Percentiles rank a stretch among this genome's conserved stretches.
Evolutionary conservation across 2,888 invertebrate species (phyloP).

Genomic region (Cantharis flavilabris): DNA sequence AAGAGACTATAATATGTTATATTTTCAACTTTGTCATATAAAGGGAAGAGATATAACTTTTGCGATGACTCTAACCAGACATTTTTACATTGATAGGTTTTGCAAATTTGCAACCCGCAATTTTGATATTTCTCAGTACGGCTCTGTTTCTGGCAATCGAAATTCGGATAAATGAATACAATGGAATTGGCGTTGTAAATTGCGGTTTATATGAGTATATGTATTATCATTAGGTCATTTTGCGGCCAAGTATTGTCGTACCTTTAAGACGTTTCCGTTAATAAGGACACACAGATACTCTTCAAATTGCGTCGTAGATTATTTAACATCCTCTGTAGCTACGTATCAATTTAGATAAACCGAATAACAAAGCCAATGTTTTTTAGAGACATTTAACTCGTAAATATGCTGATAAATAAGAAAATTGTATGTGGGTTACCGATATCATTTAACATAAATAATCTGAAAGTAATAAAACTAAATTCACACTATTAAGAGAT

Average conservation of each 20-base stretch:
- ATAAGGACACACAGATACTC: not conserved
- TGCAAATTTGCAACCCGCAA: not conserved
- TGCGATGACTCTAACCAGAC: no score
- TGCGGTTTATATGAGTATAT: not conserved
- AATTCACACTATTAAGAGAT: not conserved
- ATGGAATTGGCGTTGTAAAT: not conserved
- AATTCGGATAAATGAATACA: not conserved
- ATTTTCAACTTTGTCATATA: not conserved
- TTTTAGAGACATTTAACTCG: conserved; percentile 2
- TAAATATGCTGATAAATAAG: conserved; percentile 4
- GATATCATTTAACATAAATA: not conserved
- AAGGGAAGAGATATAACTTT: not conserved
- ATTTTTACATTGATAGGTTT: no score
- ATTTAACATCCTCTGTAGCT: conserved; percentile 10
- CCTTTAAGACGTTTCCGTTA: conserved; percentile 10
- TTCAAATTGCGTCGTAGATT: conserved; percentile 13
- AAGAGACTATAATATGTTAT: not conserved
- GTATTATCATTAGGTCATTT: not conserved
- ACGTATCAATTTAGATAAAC: conserved; percentile 9
- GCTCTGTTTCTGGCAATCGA: not conserved
- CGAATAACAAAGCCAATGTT: conserved; percentile 7
- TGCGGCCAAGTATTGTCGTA: conserved; percentile 1
- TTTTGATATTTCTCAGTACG: not conserved
- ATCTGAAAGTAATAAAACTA: not conserved
- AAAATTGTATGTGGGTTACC: not conserved